Base-by-base conservation (phyloP, 2,797 vertebrate genomes). In the Sebastes matsubarae region DNA sequence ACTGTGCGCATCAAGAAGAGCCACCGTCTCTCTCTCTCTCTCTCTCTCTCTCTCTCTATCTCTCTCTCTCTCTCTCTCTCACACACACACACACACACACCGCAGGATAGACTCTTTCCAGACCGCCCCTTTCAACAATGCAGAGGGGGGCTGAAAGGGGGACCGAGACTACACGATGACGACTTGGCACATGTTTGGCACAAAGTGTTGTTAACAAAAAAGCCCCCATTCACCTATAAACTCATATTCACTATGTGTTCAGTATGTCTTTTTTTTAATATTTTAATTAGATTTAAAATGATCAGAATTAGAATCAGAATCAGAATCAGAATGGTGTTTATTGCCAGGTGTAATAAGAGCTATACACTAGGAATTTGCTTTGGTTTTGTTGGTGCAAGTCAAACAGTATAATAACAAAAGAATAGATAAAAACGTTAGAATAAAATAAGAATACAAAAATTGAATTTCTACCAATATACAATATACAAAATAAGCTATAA, bases 51-150 rank as follows among this genome's bases (percentile, higher is more conserved):
- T 60, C 64, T 83, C 65, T 64, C 34, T 77, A 75, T 46, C 3
- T 46, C 16, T 42, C 14, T 38, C 8, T 32, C 30, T 32, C 30
- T 32, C 30, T 25, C 78, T 13, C 25, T 13, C 79, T 10, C 54
- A 2, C 71, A 29, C 58, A 20, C 57, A 24, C 69, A 38, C 60
- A 11, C 69, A 3, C 36, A 9, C 54, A 84, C 87, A 81, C 86
- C 71, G 68, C 89, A 91, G 88, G 88, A 90, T 86, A 88, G 87
- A 92, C 86, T 92, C 80, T 93, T 94, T 94, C 93, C 93, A 95
- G 88, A 94, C 95, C 94, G 94, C 95, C 95, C 93, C 87, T 91
- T 92, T 92, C 81, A 91, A 89, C 90, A 90, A 88, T 83, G 58
- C 77, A 74, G 34, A 84, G 88, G 83, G 88, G 93, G 83, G 67